These are phyloP conservation scores for Ennomos fuscantarius DNA, from an alignment of 2,888 invertebrate genomes.

Conservation along the genomic window DNA sequence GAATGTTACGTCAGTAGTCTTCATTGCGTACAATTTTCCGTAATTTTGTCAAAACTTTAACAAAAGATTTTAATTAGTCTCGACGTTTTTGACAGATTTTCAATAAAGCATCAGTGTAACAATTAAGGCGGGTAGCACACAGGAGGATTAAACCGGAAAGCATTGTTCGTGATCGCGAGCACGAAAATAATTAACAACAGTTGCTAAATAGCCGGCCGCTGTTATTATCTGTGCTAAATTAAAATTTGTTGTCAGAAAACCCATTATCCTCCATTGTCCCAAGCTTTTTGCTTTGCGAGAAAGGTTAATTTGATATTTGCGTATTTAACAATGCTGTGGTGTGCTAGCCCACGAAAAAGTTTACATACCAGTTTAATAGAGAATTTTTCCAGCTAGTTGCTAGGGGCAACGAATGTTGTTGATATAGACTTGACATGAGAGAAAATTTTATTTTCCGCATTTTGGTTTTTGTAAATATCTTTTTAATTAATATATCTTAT, in stretches of 20 bases:
- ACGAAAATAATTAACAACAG: slow-evolving; percentile 67
- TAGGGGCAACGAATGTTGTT: no score
- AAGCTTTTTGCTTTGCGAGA: slow-evolving; percentile 16
- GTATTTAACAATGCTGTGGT: slow-evolving; percentile 31
- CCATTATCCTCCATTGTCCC: slow-evolving; percentile 22
- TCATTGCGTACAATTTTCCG: no score
- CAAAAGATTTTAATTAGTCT: slow-evolving; percentile 13
- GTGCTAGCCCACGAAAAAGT: no score
- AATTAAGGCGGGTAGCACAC: slow-evolving; percentile 35
- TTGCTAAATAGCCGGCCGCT: slow-evolving; percentile 55
- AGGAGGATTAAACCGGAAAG: slow-evolving; percentile 54
- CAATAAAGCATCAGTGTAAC: slow-evolving; percentile 37
- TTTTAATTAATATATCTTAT: no score
- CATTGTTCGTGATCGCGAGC: slow-evolving; percentile 65
- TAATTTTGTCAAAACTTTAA: not conserved
- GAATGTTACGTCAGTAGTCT: no score
- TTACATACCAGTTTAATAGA: no score
- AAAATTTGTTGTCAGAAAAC: slow-evolving; percentile 33
- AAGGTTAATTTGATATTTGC: slow-evolving; percentile 21
- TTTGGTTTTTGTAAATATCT: no score
- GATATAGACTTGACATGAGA: no score
- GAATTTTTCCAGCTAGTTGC: no score
- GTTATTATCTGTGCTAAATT: slow-evolving; percentile 37
- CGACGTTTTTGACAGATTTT: slow-evolving; percentile 24
- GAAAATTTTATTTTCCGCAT: no score